A percentile compares a stretch with the other conserved stretches of the same genome.
Conservation (phyloP, 2,113 vertebrate genomes). For the Phycodurus eques region DNA sequence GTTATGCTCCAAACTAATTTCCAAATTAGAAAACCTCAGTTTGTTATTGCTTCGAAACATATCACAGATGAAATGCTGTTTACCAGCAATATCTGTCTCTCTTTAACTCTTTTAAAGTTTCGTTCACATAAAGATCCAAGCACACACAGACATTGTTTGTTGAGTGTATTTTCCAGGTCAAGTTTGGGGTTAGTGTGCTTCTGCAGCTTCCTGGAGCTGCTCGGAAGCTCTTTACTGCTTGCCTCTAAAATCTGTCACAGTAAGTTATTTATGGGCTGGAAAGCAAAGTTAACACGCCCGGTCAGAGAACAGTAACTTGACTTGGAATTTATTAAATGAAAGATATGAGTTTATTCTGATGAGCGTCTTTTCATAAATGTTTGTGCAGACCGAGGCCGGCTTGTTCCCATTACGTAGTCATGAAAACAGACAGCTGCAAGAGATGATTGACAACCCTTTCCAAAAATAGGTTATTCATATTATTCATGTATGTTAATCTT, state of each 20-base stretch:
- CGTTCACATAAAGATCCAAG: conserved; percentile 28
- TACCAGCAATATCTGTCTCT: background rate
- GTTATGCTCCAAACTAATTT: too few species aligned
- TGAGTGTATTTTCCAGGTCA: conserved; percentile 4
- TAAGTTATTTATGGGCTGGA: conserved; percentile 54
- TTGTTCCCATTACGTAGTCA: background rate
- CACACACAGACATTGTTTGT: conserved; percentile 11
- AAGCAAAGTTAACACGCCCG: conserved; percentile 38
- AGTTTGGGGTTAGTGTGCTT: conserved; percentile 45
- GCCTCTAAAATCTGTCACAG: conserved; percentile 46
- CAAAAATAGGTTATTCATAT: background rate
- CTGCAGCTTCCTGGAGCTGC: conserved; percentile 59
- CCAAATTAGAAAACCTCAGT: background rate
- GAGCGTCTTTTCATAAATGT: background rate
- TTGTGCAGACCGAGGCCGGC: background rate
- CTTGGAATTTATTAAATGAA: background rate
- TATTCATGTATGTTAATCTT: too few species aligned
- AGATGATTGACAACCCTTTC: background rate
- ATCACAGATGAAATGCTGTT: background rate
- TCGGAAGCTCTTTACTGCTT: conserved; percentile 54
- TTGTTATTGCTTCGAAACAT: background rate
- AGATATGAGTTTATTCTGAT: background rate
- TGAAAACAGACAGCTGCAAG: background rate
- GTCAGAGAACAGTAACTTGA: background rate
- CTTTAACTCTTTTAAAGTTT: conserved; percentile 46